These are phyloP conservation scores for Coleophora deauratella DNA, from an alignment of 2,888 invertebrate species.

Conservation along the genomic window DNA sequence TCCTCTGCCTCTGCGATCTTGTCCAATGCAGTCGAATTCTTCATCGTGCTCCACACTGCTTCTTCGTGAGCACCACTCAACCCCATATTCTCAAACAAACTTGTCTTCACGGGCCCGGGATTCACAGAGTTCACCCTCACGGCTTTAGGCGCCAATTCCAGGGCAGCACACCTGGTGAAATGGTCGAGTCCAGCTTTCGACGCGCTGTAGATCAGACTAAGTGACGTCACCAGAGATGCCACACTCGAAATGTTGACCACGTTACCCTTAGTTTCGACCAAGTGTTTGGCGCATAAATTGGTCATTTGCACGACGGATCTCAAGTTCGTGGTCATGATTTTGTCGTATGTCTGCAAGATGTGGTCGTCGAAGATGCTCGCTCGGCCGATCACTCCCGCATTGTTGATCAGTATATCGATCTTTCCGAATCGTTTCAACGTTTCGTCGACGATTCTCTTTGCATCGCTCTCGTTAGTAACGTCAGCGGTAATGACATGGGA, in stretches of 20 bases:
- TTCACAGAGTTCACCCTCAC: constrained; percentile 67
- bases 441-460: constrained; percentile 9
- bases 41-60: constrained; percentile 4
- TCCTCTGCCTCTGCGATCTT: constrained; percentile 20
- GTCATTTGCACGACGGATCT: not conserved
- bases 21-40: constrained; percentile 10
- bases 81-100: constrained; percentile 38
- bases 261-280: not conserved
- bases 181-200: constrained; percentile 16
- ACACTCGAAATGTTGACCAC: not conserved
- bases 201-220: constrained; percentile 4
- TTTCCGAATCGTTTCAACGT: constrained; percentile 16
- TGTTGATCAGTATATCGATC: constrained; percentile 20
- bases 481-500: constrained; percentile 14
- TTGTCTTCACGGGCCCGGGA: constrained; percentile 54
- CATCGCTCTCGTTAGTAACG: constrained; percentile 15
- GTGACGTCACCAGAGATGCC: not conserved
- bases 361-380: constrained; percentile 12
- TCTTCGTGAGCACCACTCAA: constrained; percentile 70
- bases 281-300: not conserved
- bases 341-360: constrained; percentile 4
- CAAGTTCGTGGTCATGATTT: not conserved
- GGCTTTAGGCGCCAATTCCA: constrained; percentile 13
- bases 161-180: constrained; percentile 13
- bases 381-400: constrained; percentile 14